These are phyloP conservation scores for Acipenser oxyrinchus DNA, from an alignment of 2,797 vertebrate genomes.

Conservation along the genomic window DNA sequence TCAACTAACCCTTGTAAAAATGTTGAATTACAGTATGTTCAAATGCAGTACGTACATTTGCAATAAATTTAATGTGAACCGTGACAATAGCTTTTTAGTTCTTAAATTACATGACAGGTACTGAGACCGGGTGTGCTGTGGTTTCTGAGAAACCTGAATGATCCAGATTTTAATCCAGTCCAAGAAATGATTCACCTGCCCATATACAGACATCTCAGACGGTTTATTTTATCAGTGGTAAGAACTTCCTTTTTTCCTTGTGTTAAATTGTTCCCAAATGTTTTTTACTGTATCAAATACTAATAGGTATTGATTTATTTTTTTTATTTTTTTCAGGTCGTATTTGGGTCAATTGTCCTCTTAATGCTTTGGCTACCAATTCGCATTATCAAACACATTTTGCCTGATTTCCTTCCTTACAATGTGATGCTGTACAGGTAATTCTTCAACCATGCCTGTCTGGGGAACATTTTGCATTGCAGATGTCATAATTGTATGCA, in stretches of 20 bases:
- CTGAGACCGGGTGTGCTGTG: constrained; percentile 89
- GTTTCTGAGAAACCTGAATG: constrained; percentile 95
- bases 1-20: no score
- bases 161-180: constrained; percentile 94
- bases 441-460: constrained; percentile 10
- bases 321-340: constrained; percentile 59
- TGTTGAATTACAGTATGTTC: no score
- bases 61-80: no score
- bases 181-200: constrained; percentile 97
- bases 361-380: constrained; percentile 96
- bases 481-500: no score
- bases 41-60: no score
- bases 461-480: no score
- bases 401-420: constrained; percentile 85
- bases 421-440: constrained; percentile 97
- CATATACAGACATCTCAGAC: constrained; percentile 87
- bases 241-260: constrained; percentile 28
- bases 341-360: constrained; percentile 92
- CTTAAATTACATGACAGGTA: constrained; percentile 55
- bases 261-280: not conserved
- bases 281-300: not conserved
- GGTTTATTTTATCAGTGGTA: constrained; percentile 94
- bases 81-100: not conserved
- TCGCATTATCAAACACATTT: constrained; percentile 80
- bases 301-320: not conserved